Evolutionary conservation across 2,113 vertebrate species (phyloP).

Genomic region (Melanostigma gelatinosum): DNA sequence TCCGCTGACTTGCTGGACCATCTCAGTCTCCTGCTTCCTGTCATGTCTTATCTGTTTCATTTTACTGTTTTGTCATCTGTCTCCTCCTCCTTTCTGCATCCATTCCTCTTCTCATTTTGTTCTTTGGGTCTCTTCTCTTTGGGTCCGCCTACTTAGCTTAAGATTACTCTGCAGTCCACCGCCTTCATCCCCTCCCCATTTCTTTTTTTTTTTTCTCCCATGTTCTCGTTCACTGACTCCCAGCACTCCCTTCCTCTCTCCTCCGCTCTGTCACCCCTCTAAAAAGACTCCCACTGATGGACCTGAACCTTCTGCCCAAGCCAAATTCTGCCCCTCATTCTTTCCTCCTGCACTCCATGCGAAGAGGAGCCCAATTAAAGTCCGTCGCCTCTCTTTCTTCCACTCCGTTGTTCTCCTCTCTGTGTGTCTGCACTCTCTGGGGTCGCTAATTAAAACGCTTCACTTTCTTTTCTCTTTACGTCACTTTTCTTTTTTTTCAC

Average conservation of each 20-base stretch:
- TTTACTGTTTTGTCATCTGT: constrained; percentile 51
- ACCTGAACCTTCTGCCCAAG: constrained; percentile 74
- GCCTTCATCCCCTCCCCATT: constrained; percentile 26
- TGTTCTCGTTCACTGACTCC: constrained; percentile 74
- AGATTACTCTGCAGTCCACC: constrained; percentile 46
- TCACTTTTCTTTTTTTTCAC: constrained; percentile 39
- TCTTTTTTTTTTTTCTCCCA: constrained; percentile 30
- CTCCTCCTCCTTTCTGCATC: constrained; percentile 33
- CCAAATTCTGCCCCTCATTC: constrained; percentile 68
- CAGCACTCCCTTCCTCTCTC: constrained; percentile 72
- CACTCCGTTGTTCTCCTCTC: constrained; percentile 47
- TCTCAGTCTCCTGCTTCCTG: constrained; percentile 49
- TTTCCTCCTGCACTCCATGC: constrained; percentile 51
- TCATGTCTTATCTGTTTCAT: constrained; percentile 42
- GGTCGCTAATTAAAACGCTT: constrained; percentile 85
- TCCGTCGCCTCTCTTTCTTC: constrained; percentile 75
- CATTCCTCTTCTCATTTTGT: constrained; percentile 56
- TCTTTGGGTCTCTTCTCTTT: constrained; percentile 44
- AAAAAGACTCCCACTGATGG: constrained; percentile 80
- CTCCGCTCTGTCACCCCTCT: constrained; percentile 79
- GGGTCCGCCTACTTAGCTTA: constrained; percentile 58
- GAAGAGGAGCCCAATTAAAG: constrained; percentile 85
- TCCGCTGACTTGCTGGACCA: constrained; percentile 45
- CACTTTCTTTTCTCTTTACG: constrained; percentile 57
- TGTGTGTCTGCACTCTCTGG: constrained; percentile 76